Conservation (phyloP, 2,888 invertebrate genomes). For the Aproaerema taeniolella region DNA sequence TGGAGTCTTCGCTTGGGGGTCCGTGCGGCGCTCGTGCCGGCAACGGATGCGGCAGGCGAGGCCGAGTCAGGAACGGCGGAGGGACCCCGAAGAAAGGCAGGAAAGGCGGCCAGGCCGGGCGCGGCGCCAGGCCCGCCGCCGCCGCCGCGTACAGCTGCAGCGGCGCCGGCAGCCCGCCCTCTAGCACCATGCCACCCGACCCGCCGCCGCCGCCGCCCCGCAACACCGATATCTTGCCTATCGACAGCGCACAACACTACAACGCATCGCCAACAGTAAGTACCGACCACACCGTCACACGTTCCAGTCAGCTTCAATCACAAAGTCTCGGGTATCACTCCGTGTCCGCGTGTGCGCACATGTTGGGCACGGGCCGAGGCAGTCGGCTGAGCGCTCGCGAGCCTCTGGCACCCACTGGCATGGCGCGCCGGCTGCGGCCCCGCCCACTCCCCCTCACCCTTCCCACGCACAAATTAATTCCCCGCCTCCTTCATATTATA, state of each 20-base stretch:
- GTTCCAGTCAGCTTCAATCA: neutral
- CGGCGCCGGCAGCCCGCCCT: conserved; percentile 82
- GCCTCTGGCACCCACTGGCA: conserved; percentile 57
- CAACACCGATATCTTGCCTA: conserved; percentile 47
- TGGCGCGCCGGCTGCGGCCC: conserved; percentile 64
- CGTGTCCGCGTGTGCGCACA: conserved; percentile 25
- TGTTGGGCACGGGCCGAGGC: conserved; percentile 20
- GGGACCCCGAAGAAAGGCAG: conserved; percentile 78
- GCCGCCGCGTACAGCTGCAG: conserved; percentile 84
- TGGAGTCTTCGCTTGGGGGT: conserved; percentile 74
- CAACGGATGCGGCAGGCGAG: conserved; percentile 58
- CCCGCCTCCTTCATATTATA: conserved; percentile 76
- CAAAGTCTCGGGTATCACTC: conserved; percentile 17
- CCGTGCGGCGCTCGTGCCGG: conserved; percentile 64
- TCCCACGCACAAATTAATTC: conserved; percentile 63
- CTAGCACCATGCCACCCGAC: conserved; percentile 79
- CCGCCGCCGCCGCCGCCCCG: conserved; percentile 34
- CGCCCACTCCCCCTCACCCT: conserved; percentile 55
- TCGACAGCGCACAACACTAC: conserved; percentile 14
- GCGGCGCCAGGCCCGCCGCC: conserved; percentile 76
- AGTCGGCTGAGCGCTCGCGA: conserved; percentile 36
- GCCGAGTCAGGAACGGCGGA: conserved; percentile 73
- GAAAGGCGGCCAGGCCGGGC: conserved; percentile 80
- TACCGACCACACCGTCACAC: neutral
- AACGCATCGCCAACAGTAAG: conserved; percentile 9